Evolutionary conservation across 2,888 invertebrate species (phyloP).

Genomic region (Drosophila meridionalis): DNA sequence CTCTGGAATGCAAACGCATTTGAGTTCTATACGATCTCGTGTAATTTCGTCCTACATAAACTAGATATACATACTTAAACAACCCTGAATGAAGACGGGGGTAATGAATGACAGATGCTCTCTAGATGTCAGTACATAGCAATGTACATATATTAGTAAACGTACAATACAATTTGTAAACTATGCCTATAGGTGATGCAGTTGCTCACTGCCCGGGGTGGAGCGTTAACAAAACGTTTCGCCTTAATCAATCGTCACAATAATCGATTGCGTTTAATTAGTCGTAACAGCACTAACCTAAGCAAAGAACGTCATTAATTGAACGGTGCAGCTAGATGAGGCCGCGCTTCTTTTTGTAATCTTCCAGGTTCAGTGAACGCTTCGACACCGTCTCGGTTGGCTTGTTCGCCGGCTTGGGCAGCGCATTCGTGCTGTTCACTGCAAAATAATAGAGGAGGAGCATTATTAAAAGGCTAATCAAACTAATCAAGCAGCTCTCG

Average conservation of each 20-base stretch:
- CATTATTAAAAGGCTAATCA: not conserved
- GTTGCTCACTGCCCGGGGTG: slow-evolving; percentile 19
- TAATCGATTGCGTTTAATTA: slow-evolving; percentile 45
- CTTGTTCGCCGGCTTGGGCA: slow-evolving; percentile 90
- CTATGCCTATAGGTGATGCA: slow-evolving; percentile 43
- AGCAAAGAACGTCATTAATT: slow-evolving; percentile 26
- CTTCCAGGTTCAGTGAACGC: slow-evolving; percentile 94
- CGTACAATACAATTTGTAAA: slow-evolving; percentile 44
- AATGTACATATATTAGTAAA: slow-evolving; percentile 49
- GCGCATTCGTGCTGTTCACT: slow-evolving; percentile 89
- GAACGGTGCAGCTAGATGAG: slow-evolving; percentile 88
- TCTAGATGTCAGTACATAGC: slow-evolving; percentile 37
- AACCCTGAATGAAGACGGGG: slow-evolving; percentile 9
- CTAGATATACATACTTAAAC: not conserved
- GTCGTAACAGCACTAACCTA: slow-evolving; percentile 42
- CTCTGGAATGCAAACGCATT: slow-evolving; percentile 6
- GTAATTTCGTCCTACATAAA: slow-evolving; percentile 5
- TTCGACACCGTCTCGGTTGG: slow-evolving; percentile 93
- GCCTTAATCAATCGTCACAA: slow-evolving; percentile 20
- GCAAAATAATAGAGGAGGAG: slow-evolving; percentile 55
- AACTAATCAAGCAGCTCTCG: not conserved
- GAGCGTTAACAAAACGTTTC: slow-evolving; percentile 31
- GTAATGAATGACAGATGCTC: slow-evolving; percentile 9
- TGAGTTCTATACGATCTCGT: slow-evolving; percentile 2
- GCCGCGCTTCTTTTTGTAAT: slow-evolving; percentile 96